phyloP scores from a whole-genome alignment of 2,113 vertebrate genomes.

The Nothobranchius kuhntae region DNA sequence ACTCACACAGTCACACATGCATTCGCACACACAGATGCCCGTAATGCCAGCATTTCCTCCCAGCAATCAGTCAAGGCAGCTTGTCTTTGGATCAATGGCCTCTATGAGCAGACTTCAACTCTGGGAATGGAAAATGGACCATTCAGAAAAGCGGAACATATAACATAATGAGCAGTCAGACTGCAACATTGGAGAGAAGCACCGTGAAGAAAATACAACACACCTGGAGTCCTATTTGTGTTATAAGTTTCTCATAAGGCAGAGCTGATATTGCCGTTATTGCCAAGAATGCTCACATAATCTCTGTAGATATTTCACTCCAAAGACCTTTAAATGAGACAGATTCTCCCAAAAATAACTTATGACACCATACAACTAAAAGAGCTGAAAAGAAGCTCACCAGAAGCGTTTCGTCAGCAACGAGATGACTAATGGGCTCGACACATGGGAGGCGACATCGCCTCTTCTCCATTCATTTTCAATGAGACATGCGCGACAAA shows the following conservation, averaged over 20 bases:
- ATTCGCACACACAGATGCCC: constrained; percentile 82
- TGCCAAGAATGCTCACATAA: constrained; percentile 33
- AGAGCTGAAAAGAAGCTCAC: constrained; percentile 27
- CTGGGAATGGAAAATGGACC: constrained; percentile 61
- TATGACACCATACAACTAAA: constrained; percentile 47
- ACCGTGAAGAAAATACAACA: constrained; percentile 33
- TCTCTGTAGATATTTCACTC: constrained; percentile 59
- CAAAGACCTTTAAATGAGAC: constrained; percentile 57
- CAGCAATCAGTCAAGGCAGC: constrained; percentile 70
- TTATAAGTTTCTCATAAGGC: constrained; percentile 33
- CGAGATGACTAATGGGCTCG: neutral
- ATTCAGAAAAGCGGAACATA: constrained; percentile 61
- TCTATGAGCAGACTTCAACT: constrained; percentile 64
- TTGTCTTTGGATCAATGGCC: constrained; percentile 70
- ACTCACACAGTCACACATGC: constrained; percentile 69
- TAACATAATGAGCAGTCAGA: constrained; percentile 61
- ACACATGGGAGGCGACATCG: no score
- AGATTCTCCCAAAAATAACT: constrained; percentile 47
- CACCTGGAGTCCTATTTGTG: constrained; percentile 44
- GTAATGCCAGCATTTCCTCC: constrained; percentile 78
- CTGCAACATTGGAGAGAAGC: constrained; percentile 36
- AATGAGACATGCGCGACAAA: no score
- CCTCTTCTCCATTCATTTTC: no score
- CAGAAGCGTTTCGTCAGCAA: constrained; percentile 15
- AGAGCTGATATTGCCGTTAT: constrained; percentile 32